Percentiles rank a stretch among this genome's conserved stretches.
Conservation (phyloP, 2,113 vertebrate species). For the Elgaria multicarinata region DNA sequence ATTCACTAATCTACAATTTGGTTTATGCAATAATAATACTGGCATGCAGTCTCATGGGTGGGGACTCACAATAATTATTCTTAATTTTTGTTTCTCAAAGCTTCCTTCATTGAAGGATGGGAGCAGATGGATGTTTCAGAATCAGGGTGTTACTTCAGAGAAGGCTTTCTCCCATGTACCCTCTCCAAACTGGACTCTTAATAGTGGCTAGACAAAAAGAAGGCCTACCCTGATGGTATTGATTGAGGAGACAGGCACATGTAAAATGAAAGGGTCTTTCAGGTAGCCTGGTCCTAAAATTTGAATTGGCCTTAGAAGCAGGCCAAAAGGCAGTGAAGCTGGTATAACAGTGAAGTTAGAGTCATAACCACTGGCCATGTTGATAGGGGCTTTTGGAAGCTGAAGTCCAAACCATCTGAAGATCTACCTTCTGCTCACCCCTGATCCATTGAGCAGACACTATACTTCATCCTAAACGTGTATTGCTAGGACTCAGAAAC, state of each 20-base stretch:
- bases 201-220: background rate
- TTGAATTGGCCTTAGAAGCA: background rate
- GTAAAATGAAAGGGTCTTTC: background rate
- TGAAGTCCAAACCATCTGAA: too few species aligned
- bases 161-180: background rate
- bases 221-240: background rate
- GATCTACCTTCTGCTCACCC: too few species aligned
- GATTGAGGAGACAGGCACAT: background rate
- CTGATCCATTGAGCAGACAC: background rate
- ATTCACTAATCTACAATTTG: background rate
- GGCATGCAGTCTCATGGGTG: background rate
- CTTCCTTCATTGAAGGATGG: too few species aligned
- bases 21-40: background rate
- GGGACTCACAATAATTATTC: background rate
- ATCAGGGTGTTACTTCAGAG: background rate
- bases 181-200: background rate
- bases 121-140: background rate
- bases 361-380: background rate
- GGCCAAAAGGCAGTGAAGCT: background rate
- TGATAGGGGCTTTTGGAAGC: too few species aligned
- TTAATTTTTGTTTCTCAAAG: background rate
- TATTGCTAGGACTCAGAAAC: background rate
- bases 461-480: background rate
- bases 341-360: background rate
- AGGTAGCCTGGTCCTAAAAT: background rate